A percentile compares a stretch with the other conserved stretches of the same genome.
Evolutionary conservation across 2,888 invertebrate genomes (phyloP).

Genomic region (Tenodera sinensis): DNA sequence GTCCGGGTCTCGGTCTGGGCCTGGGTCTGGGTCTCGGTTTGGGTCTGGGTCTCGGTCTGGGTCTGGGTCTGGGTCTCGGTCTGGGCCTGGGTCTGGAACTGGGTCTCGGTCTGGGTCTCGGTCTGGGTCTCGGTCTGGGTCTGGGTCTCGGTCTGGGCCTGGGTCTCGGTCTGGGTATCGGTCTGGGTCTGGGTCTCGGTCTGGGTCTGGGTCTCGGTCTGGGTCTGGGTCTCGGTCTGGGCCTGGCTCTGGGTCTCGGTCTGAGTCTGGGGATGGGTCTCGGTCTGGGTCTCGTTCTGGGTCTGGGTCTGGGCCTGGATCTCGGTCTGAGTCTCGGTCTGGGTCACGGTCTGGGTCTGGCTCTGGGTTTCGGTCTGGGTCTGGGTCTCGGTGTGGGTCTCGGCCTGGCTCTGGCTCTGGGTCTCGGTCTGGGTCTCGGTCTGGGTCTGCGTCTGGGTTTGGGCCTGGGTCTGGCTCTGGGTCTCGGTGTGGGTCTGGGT

Average conservation of each 20-base stretch:
- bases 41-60: no score
- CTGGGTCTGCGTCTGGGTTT: background rate
- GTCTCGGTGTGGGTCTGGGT: no score
- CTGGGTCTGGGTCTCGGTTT: no score
- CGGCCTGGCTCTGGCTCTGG: background rate
- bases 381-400: background rate
- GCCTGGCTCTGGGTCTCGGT: no score
- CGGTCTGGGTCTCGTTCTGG: no score
- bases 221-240: no score
- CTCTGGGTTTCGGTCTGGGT: no score
- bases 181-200: background rate
- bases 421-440: background rate
- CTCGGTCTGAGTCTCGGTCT: no score
- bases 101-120: constrained; percentile 38
- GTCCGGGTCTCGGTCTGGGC: constrained; percentile 29
- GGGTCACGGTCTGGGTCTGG: background rate
- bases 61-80: constrained; percentile 4
- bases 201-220: background rate
- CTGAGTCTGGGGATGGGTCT: no score
- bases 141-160: background rate
- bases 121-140: background rate
- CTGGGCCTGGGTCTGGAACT: constrained; percentile 35
- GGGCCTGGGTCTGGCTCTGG: background rate
- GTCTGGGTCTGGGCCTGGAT: no score
- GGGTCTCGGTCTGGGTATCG: no score